phyloP scores from a whole-genome alignment of 2,888 invertebrate genomes.

The Eupithecia inturbata region DNA sequence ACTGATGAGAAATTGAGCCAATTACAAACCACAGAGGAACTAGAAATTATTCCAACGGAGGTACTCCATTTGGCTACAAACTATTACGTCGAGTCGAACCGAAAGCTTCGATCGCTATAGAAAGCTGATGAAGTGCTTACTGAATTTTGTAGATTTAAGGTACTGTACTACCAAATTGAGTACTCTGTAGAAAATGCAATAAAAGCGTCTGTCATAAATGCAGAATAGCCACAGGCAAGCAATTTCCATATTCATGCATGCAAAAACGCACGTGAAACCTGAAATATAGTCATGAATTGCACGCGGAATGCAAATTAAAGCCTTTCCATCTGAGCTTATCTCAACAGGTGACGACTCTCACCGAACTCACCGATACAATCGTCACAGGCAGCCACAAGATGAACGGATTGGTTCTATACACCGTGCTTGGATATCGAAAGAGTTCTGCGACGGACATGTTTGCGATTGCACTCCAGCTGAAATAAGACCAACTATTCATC shows the following conservation, averaged over 20 bases:
- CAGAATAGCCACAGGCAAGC: conserved; percentile 12
- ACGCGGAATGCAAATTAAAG: conserved; percentile 27
- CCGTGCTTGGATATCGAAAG: not conserved
- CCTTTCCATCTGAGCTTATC: conserved; percentile 20
- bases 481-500: not conserved
- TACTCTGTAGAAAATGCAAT: conserved; percentile 6
- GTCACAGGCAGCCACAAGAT: not conserved
- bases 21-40: conserved; percentile 45
- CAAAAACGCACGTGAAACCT: conserved; percentile 20
- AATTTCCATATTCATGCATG: conserved; percentile 28
- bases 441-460: not conserved
- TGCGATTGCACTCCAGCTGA: not conserved
- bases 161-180: not conserved
- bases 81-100: conserved; percentile 31
- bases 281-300: conserved; percentile 23
- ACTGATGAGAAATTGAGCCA: conserved; percentile 44
- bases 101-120: conserved; percentile 37
- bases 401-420: not conserved
- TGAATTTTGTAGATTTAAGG: conserved; percentile 4
- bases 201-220: not conserved
- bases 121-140: conserved; percentile 19
- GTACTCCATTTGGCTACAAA: conserved; percentile 35
- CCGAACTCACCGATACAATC: conserved; percentile 15
- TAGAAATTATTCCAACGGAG: conserved; percentile 42
- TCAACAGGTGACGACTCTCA: conserved; percentile 34